Evolutionary conservation across 2,113 vertebrate species (phyloP).

Genomic region (Heloderma charlesbogerti): DNA sequence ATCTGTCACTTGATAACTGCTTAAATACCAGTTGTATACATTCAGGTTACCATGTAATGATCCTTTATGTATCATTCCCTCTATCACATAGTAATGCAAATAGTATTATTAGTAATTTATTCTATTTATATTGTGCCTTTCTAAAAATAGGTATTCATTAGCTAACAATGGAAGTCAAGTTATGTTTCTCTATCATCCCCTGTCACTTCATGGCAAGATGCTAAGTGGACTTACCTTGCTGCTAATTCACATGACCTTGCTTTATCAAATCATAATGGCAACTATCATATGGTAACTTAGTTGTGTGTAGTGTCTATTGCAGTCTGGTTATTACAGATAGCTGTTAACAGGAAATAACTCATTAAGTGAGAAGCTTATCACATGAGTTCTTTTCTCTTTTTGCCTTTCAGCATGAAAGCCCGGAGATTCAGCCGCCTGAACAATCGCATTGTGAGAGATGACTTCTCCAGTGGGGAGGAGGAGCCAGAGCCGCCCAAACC

Average conservation of each 20-base stretch:
- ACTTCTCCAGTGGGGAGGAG: slow-evolving; percentile 41
- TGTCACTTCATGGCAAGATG: neutral
- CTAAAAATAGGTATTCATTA: neutral
- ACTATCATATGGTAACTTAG: neutral
- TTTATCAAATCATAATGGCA: neutral
- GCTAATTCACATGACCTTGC: neutral
- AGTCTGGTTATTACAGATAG: neutral
- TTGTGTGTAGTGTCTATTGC: neutral
- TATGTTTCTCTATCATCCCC: neutral
- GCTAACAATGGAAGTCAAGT: no score
- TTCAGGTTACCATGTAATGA: neutral
- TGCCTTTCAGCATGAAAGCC: slow-evolving; percentile 63
- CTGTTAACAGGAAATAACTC: neutral
- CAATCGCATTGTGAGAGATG: slow-evolving; percentile 71
- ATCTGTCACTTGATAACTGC: neutral
- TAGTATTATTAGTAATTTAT: neutral
- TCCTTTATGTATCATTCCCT: neutral
- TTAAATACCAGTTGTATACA: neutral
- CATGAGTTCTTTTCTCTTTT: neutral
- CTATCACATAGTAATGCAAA: neutral
- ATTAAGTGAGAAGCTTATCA: neutral
- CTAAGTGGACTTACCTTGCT: neutral
- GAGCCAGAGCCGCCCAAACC: slow-evolving; percentile 59
- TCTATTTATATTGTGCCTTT: neutral
- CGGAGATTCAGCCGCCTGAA: slow-evolving; percentile 73